Conservation (phyloP, 53 echinoderm and acorn worm genomes). For the Crossaster papposus region DNA sequence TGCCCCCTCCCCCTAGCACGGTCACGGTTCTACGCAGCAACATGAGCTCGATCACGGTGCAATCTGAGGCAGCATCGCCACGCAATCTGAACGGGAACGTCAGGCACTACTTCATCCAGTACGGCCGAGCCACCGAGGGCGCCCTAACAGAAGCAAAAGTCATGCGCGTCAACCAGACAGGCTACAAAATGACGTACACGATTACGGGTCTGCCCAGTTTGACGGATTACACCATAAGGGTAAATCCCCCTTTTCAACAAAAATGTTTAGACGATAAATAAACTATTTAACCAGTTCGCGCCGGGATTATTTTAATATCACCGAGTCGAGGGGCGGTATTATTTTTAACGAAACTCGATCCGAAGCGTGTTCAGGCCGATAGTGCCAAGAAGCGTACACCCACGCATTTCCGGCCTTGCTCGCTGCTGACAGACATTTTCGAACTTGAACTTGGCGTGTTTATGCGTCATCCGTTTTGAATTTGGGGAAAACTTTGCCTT, state of each 20-base stretch:
- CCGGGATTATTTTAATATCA: no score
- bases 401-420: no score
- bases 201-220: not conserved
- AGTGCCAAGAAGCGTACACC: no score
- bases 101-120: conserved; percentile 32
- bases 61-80: conserved; percentile 24
- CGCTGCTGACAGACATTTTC: no score
- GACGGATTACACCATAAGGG: conserved; percentile 23
- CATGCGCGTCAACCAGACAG: not conserved
- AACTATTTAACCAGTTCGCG: no score
- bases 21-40: conserved; percentile 7
- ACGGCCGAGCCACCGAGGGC: not conserved
- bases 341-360: no score
- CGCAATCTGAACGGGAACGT: conserved; percentile 56
- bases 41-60: conserved; percentile 30
- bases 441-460: no score
- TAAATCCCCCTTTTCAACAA: not conserved
- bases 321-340: no score
- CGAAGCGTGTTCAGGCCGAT: no score
- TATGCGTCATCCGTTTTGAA: no score
- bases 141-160: not conserved
- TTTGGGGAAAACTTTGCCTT: no score
- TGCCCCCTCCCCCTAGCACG: conserved; percentile 24
- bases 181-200: conserved; percentile 11
- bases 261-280: not conserved